Base-by-base conservation (phyloP, 2,888 invertebrate species). In the Sarcophaga caerulescens region DNA sequence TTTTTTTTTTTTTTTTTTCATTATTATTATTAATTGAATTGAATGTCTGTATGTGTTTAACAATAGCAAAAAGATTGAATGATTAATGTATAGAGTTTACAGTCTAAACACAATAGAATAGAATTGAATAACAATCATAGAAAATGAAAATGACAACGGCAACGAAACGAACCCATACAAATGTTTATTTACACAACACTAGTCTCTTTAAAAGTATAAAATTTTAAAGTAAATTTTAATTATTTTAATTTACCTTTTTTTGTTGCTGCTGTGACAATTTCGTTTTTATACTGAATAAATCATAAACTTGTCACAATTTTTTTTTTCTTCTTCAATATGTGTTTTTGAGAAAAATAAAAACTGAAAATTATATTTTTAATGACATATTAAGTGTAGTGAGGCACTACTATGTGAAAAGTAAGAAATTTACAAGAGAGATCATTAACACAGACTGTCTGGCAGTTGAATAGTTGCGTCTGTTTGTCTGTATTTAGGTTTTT, bases 31-130 rank as follows among this genome's bases (percentile, higher is more conserved):
- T n/a, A 75, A 35, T 70, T 21, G 65, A 71, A 59, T 57, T 44
- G 8, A 73, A 73, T 73, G 47, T 47, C 65, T 60, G 45, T 23
- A 47, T 71, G 12, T 52, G 19, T 35, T 78, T 59, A 75, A 79
- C 79, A 84, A 79, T 70, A 75, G 65, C 80, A 52, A 17, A 77
- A 68, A 80, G 52, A 83, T 76, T 85, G 82, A 82, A 79, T 82
- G 79, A 85, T 82, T 83, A 85, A 85, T 74, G 35, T 52, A 52
- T 68, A 21, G 69, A 76, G n/a, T 57, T 73, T 23, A 59, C 12
- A 74, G 25, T 63, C 57, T 44, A 5, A 17, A 62, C 62, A 74
- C 68, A 74, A 52, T 19, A n/a, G 4, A 57, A 70, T 19, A 23
- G 6, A 57, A 70, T 35, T 35, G 35, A 35, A 1, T 35, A 35